Percentiles rank a stretch among this genome's conserved stretches.
Evolutionary conservation across 2,113 vertebrate species (phyloP).

Genomic region (Zootoca vivipara): DNA sequence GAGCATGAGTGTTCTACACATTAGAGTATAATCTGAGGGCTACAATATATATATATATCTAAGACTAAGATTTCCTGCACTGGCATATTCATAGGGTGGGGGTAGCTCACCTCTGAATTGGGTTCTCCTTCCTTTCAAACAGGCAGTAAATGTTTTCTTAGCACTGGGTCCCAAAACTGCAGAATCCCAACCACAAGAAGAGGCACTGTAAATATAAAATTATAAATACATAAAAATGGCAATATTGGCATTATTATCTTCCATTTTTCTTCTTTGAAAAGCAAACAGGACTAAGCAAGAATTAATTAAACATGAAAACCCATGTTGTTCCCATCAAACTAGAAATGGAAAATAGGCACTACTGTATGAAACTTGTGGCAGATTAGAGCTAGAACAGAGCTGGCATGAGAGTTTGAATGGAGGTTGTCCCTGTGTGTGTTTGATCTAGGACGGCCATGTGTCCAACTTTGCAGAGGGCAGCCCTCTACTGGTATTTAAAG

Average conservation of each 20-base stretch:
- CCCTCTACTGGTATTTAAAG: no score
- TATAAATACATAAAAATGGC: neutral
- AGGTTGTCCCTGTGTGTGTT: neutral
- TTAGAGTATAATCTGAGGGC: no score
- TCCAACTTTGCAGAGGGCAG: no score
- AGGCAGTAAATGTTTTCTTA: neutral
- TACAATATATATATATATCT: no score
- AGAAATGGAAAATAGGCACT: neutral
- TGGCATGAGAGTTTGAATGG: neutral
- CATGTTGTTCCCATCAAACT: neutral
- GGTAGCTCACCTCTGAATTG: neutral
- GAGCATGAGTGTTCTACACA: no score
- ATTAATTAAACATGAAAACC: neutral
- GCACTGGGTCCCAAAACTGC: no score
- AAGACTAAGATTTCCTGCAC: neutral
- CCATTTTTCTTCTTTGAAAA: neutral
- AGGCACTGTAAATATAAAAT: neutral
- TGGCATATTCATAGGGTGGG: neutral
- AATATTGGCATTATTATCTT: neutral
- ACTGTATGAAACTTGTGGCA: neutral
- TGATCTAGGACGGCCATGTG: no score
- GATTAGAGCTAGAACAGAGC: neutral
- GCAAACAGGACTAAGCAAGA: neutral
- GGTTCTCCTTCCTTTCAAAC: neutral
- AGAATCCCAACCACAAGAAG: neutral